Evolutionary conservation across 2,113 vertebrate genomes (phyloP), one percentile per base, ranked within the genome.

Genomic region (Scomber japonicus): DNA sequence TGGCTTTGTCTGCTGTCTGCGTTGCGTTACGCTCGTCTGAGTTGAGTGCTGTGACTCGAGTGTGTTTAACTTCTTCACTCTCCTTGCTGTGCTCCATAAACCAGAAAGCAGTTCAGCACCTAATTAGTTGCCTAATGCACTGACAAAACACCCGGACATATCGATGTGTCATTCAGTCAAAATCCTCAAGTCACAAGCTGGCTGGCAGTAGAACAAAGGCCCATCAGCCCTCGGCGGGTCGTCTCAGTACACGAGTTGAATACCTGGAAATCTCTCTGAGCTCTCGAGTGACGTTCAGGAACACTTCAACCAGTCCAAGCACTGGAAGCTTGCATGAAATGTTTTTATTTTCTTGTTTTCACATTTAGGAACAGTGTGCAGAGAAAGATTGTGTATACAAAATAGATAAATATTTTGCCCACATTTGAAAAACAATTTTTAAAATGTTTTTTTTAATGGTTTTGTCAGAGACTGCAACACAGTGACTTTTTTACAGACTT

Each of bases 221-320:
- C 11, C 15, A 54, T 62, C 2, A 55, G 21, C 13, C 62, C 24
- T 59, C 11, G 19, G 53, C 46, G 6, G 68, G 59, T 85, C 30
- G 68, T 61, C 46, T 73, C 64, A 3, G 60, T 11, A 10, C 10
- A 24, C 14, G 49, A 66, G 55, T 31, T 83, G 57, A 93, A 92
- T 91, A 85, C 85, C 89, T 91, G 90, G 84, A 93, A 90, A 70
- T 71, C 61, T 79, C 45, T 72, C 4, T 65, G 63, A 60, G 60
- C 31, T 19, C 35, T 54, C 61, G 49, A 61, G 64, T 85, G 87
- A 82, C 62, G 75, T 83, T 77, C 81, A 81, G 80, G 84, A 83
- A 85, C 81, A 73, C 70, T 78, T 88, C 10, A 79, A 63, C 56
- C 14, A 55, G 56, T 67, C 61, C 66, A 27, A 57, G 45, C 44